Evolutionary conservation across 2,888 invertebrate species (phyloP).

Genomic region (Hypselothyrea guttata): DNA sequence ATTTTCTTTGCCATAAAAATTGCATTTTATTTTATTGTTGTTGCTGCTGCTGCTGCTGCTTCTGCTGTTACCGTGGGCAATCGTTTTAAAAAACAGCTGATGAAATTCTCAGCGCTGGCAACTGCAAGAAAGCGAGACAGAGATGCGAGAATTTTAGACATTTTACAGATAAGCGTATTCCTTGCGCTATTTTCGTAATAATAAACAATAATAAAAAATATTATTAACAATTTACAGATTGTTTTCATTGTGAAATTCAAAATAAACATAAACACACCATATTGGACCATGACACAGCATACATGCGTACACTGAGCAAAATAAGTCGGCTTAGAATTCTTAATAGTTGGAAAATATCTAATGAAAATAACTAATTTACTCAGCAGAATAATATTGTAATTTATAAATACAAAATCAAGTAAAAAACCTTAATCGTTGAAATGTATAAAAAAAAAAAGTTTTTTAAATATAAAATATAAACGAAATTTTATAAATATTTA

Average conservation of each 20-base stretch:
- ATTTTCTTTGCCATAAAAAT: conserved; percentile 70
- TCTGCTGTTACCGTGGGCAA: conserved; percentile 11
- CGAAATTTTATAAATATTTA: too few species aligned
- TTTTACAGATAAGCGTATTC: conserved; percentile 56
- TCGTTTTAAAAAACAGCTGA: conserved; percentile 46
- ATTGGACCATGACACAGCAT: conserved; percentile 57
- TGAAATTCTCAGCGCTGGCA: conserved; percentile 61
- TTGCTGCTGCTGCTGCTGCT: conserved; percentile 8
- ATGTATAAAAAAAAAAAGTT: too few species aligned
- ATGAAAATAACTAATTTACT: too few species aligned
- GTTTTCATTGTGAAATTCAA: conserved; percentile 71
- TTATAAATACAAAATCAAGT: too few species aligned
- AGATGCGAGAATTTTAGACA: conserved; percentile 2
- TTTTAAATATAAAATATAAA: too few species aligned
- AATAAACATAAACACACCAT: conserved; percentile 49
- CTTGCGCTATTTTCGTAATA: conserved; percentile 43
- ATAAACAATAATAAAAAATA: conserved; percentile 3
- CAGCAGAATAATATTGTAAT: too few species aligned
- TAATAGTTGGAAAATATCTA: too few species aligned
- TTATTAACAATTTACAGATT: conserved; percentile 28
- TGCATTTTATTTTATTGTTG: conserved; percentile 61
- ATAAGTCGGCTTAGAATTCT: too few species aligned
- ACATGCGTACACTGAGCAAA: too few species aligned
- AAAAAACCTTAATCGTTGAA: too few species aligned
- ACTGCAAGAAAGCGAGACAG: conserved; percentile 44